phyloP scores from a whole-genome alignment of 2,113 vertebrate species.

The Hystrix cristata region DNA sequence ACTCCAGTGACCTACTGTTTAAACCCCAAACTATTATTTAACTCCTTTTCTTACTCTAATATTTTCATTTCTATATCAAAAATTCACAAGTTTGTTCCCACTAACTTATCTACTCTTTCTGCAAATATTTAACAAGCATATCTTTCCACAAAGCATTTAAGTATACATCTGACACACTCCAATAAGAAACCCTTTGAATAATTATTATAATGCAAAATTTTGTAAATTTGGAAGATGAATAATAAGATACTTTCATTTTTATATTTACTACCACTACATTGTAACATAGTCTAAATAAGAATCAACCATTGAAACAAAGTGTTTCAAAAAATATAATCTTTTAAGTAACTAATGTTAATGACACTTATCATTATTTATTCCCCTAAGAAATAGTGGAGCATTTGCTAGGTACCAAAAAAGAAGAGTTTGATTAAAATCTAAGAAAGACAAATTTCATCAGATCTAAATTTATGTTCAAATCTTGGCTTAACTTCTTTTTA shows the following conservation, averaged over 20 bases:
- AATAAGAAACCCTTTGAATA: background rate
- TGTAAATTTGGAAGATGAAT: slow-evolving; percentile 49
- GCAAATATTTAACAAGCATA: slow-evolving; percentile 31
- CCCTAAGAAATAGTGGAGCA: slow-evolving; percentile 34
- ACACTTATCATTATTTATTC: slow-evolving; percentile 32
- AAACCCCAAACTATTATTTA: background rate
- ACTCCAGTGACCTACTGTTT: background rate
- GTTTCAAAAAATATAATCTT: slow-evolving; percentile 40
- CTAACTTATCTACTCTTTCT: background rate
- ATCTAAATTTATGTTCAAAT: slow-evolving; percentile 52
- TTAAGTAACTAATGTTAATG: slow-evolving; percentile 52
- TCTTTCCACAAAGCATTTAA: slow-evolving; percentile 6
- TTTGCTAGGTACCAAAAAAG: slow-evolving; percentile 9
- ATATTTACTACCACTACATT: slow-evolving; percentile 15
- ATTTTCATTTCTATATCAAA: slow-evolving; percentile 24
- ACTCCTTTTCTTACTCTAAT: slow-evolving; percentile 30
- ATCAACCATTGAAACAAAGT: slow-evolving; percentile 42
- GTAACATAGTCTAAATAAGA: background rate
- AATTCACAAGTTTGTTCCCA: slow-evolving; percentile 57
- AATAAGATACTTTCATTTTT: slow-evolving; percentile 44
- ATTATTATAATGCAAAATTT: slow-evolving; percentile 5
- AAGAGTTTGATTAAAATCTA: slow-evolving; percentile 57
- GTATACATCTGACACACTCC: background rate
- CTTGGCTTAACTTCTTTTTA: slow-evolving; percentile 65
- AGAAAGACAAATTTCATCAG: slow-evolving; percentile 48